Evolutionary conservation across 2,113 vertebrate genomes (phyloP), one percentile per base, ranked within the genome.

Genomic region (Urocolius indicus): DNA sequence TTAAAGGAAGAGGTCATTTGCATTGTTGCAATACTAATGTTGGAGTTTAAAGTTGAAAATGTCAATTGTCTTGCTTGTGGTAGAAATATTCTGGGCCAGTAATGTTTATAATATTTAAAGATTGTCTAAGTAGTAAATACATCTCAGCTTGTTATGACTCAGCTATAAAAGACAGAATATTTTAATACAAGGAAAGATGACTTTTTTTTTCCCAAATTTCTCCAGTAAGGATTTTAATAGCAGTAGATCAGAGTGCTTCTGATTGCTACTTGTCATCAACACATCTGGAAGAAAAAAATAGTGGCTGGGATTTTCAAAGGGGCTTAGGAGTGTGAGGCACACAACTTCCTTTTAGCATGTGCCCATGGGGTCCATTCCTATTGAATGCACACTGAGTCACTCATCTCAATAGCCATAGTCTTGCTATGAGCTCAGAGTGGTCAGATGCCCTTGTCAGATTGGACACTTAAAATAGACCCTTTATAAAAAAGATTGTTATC

Each of bases 61-160:
- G 38, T 92, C 69, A 94, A 34, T 92, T 93, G 79, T 75, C 88
- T 95, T 94, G 52, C 45, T 96, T 93, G 57, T 88, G 62, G 57
- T 73, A 90, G 61, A 65, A 92, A 67, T 94, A 92, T 75, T 95
- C 68, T 89, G 69, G 95, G 48, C 34, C 92, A 94, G 45, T 61
- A 65, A 49, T 34, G 14, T 93, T 93, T 77, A 81, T 90, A 93
- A 96, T 87, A 61, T 73, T 95, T 94, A 65, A 92, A 95, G 95
- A 92, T 57, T 77, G 29, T 86, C 52, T 87, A 65, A 94, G 65
- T 72, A 90, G 85, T 95, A 96, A 93, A 93, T 96, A 95, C 30
- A 45, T 84, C 85, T 94, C 93, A 96, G 46, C 90, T 93, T 95
- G 76, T 93, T 96, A 90, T 96, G 94, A 96, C 92, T 96, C 87